Base-by-base conservation (phyloP, 92 coral and sea anemone genomes). In the Plumapathes pennacea region DNA sequence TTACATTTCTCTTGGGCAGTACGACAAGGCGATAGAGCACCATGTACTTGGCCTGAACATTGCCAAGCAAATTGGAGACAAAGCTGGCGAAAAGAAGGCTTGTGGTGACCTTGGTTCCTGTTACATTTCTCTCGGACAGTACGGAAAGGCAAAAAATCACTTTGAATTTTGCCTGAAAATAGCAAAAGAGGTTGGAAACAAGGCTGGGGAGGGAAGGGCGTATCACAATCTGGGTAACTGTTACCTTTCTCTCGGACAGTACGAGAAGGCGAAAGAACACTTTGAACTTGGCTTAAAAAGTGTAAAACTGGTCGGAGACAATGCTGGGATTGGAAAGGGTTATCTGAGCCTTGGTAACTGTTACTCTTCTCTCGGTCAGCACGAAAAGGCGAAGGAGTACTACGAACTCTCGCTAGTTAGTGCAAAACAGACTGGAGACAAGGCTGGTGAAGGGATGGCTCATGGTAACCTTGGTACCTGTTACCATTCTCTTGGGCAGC, bases 221-320 rank as follows among this genome's bases (percentile, higher is more conserved):
- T 30, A 31, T 31, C 39, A 28, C 5, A 30, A 30, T 17, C 18
- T 52, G 4, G 59, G 59, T 4, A 28, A 14, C 40, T 8, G 9
- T 8, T 34, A 34, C 40, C 9, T 7, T 7, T 34, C 7, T 34
- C 40, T 34, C 40, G 13, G 40, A 7, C 7, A 34, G 7, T 34
- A 34, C 40, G 13, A 34, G 13, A 13, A 34, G 13, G 13, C 40
- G 13, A 7, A 7, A 13, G n/a, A 4, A 8, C 19, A 22, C 46
- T n/a, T 3, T n/a, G n/a, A n/a, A n/a, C 28, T 27, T 10, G 2
- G 4, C 10, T 41, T 60, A 3, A 60, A 60, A 43, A 44, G 29
- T 27, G 27, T 13, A 8, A 45, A 26, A 42, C 51, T 42, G 34
- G 33, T 18, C n/a, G 51, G 64, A 5, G 51, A 58, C 49, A 58